Base-by-base conservation (phyloP, 2,888 invertebrate genomes). In the Hypomecis punctinalis region DNA sequence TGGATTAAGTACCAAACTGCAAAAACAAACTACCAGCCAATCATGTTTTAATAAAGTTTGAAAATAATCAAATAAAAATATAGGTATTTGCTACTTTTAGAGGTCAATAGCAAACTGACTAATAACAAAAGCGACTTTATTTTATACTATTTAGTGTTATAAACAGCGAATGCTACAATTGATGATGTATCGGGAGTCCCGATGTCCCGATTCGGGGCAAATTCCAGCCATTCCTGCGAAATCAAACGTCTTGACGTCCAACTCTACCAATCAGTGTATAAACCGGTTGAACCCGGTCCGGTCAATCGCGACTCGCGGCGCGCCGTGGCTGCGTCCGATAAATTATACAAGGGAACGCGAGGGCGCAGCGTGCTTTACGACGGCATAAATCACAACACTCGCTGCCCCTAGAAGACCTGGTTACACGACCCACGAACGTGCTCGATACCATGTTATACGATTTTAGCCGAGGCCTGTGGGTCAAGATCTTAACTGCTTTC, bases 341-440 rank as follows among this genome's bases (percentile, higher is more conserved):
- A 91, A 91, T 91, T 91, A 92, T 90, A 84, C 90, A 91, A 90
- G 86, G 89, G 90, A 91, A 81, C 83, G 89, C 86, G 85, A 88
- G 88, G 86, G 89, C 88, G 84, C 85, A 82, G 81, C 86, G 84
- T 82, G 85, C 79, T 91, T 91, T 91, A 92, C 86, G 90, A 88
- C 76, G 78, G 69, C 80, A 86, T 92, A 91, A 92, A 92, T 92
- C 92, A 88, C 81, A 76, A 81, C 76, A 77, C 85, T 85, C 83
- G 80, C 78, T 80, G 79, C 82, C 83, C 81, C 76, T 58, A 76
- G 77, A 75, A 75, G 75, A 75, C 71, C 77, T 74, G 78, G 76
- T 75, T 76, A 74, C 77, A 75, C 74, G 76, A 75, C 9, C 13
- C 46, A 46, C 37, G 55, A 76, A 75, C 79, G 76, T 73, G 76